phyloP scores from a whole-genome alignment of 2,113 vertebrate genomes.

The Rhineura floridana region DNA sequence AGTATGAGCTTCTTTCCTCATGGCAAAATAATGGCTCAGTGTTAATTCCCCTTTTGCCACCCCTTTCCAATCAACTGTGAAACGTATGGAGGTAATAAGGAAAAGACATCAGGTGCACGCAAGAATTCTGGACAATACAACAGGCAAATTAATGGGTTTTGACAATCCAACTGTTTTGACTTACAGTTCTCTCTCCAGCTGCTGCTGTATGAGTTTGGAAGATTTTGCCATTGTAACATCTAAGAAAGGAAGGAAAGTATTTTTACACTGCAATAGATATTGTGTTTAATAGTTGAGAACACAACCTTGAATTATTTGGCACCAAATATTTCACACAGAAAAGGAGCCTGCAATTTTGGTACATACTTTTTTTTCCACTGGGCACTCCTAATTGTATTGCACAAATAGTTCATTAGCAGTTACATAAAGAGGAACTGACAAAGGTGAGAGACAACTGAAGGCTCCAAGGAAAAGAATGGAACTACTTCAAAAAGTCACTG shows the following conservation, averaged over 20 bases:
- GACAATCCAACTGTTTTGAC: constrained; percentile 52
- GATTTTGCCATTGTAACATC: constrained; percentile 92
- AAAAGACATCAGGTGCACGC: not conserved
- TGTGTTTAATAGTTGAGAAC: not conserved
- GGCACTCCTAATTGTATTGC: not conserved
- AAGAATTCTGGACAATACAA: not conserved
- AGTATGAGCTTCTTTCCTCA: not conserved
- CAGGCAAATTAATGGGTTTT: not conserved
- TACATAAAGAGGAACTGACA: not conserved
- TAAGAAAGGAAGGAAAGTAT: constrained; percentile 58
- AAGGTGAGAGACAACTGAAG: not conserved
- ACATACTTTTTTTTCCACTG: not conserved
- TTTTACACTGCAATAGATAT: not conserved
- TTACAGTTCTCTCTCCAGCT: constrained; percentile 93
- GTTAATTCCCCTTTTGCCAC: not conserved
- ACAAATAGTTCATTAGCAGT: not conserved
- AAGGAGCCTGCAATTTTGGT: not conserved
- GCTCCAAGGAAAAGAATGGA: not conserved
- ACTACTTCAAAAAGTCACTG: not conserved
- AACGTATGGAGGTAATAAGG: not conserved
- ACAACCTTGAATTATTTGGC: not conserved
- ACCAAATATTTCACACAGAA: not conserved
- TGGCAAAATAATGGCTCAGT: not conserved
- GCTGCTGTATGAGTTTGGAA: constrained; percentile 90
- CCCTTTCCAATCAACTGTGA: not conserved